A percentile compares a stretch with the other conserved stretches of the same genome.
phyloP scores from a whole-genome alignment of 2,888 invertebrate species.

The Drosophila emarginata region DNA sequence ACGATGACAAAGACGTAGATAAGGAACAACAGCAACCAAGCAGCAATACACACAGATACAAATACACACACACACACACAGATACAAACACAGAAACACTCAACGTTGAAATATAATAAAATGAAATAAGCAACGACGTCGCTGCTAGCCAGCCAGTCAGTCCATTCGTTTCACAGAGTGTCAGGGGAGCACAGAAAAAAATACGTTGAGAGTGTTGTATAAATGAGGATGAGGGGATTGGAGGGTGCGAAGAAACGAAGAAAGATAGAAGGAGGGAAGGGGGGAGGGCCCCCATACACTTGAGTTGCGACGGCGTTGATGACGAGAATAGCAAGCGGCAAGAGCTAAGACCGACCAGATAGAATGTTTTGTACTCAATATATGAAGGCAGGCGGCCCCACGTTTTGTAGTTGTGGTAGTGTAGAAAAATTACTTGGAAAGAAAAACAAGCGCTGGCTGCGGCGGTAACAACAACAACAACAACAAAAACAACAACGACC shows the following conservation, averaged over 20 bases:
- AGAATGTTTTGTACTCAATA: constrained; percentile 9
- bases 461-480: constrained; percentile 41
- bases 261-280: background rate
- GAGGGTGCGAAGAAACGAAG: background rate
- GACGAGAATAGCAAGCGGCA: constrained; percentile 70
- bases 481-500: background rate
- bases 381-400: constrained; percentile 37
- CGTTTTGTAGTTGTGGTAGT: constrained; percentile 46
- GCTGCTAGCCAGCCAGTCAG: constrained; percentile 38
- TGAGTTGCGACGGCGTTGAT: constrained; percentile 63
- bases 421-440: constrained; percentile 72
- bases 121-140: constrained; percentile 58
- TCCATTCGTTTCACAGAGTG: constrained; percentile 53
- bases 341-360: constrained; percentile 7
- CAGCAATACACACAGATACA: constrained; percentile 41
- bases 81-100: constrained; percentile 43
- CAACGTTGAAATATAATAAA: constrained; percentile 68
- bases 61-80: constrained; percentile 26
- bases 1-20: constrained; percentile 78
- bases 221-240: constrained; percentile 28
- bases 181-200: constrained; percentile 26
- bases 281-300: constrained; percentile 54
- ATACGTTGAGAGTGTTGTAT: constrained; percentile 47
- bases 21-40: constrained; percentile 71
- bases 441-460: constrained; percentile 53